Base-by-base conservation (phyloP, 2,888 invertebrate genomes). In the Phorcus lineatus region DNA sequence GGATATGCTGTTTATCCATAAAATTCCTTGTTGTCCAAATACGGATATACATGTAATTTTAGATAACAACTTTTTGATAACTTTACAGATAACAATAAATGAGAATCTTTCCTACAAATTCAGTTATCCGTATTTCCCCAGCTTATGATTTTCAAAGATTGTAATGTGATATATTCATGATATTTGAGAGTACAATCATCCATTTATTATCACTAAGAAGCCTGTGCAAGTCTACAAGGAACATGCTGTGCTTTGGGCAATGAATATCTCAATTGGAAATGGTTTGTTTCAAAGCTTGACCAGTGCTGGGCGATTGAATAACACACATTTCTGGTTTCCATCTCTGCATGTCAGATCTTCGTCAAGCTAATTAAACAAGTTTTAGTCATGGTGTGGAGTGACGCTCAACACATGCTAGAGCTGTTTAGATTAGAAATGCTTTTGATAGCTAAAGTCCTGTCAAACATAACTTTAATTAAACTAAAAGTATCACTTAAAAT, bases 201-300 rank as follows among this genome's bases (percentile, higher is more conserved):
- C 47, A 47, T 47, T 47, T 9, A 47, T 47, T 47, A 47, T 1
- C 11, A 47, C 1, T 11, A 11, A 28, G 62, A 0, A 24, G 22
- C 28, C 28, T 28, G 4, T 24, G 62, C 62, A 24, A 62, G 62
- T 62, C 62, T 62, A 62, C 16, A 28, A 22, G 2, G 11, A n/a
- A 28, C 24, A 22, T 16, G 9, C 24, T 62, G 62, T 62, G 24
- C 24, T 24, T 16, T 16, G 24, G 24, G 16, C 17, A 11, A 62
- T 62, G 62, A 24, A 62, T 62, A 28, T 62, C 62, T 62, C 19
- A 62, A 24, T 62, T 62, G 62, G 62, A 62, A 24, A 62, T 62
- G 62, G 62, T 62, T 62, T 62, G 62, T 62, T 24, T 62, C 62
- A 62, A 16, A 24, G 62, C 62, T 62, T 62, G 62, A 62, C 62